These are phyloP conservation scores for Conger conger DNA, from an alignment of 2,113 vertebrate genomes.

Conservation along the genomic window DNA sequence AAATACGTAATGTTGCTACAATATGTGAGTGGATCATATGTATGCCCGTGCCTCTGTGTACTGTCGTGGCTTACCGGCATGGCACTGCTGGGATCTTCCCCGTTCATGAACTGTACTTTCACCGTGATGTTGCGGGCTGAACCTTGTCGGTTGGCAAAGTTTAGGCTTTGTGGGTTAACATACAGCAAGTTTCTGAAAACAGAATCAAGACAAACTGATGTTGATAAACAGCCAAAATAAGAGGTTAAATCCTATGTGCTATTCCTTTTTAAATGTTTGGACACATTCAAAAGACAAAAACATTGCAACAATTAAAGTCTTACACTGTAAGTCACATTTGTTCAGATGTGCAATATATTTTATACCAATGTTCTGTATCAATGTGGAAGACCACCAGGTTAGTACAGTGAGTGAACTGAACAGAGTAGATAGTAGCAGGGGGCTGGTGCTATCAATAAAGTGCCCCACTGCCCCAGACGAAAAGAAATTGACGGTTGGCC, in stretches of 20 bases:
- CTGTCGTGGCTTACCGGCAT: slow-evolving; percentile 80
- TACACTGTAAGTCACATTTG: background rate
- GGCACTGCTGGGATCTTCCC: slow-evolving; percentile 91
- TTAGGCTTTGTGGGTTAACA: slow-evolving; percentile 95
- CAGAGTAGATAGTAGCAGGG: background rate
- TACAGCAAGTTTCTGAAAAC: slow-evolving; percentile 89
- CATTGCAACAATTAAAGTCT: background rate
- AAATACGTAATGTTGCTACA: background rate
- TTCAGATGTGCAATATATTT: background rate
- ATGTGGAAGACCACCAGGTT: background rate
- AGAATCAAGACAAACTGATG: slow-evolving; percentile 20
- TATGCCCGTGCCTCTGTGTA: background rate
- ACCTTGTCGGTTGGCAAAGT: slow-evolving; percentile 97
- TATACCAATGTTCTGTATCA: background rate
- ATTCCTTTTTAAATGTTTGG: background rate
- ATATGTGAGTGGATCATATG: background rate
- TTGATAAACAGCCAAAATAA: background rate
- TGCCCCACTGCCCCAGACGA: background rate
- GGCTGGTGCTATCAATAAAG: slow-evolving; percentile 30
- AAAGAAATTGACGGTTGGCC: background rate
- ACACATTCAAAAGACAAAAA: background rate
- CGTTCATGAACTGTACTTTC: slow-evolving; percentile 98
- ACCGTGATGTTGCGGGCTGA: slow-evolving; percentile 98
- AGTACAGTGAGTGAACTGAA: background rate
- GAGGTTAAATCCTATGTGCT: background rate